Evolutionary conservation across 2,113 vertebrate species (phyloP).

Genomic region (Malurus cyaneus): DNA sequence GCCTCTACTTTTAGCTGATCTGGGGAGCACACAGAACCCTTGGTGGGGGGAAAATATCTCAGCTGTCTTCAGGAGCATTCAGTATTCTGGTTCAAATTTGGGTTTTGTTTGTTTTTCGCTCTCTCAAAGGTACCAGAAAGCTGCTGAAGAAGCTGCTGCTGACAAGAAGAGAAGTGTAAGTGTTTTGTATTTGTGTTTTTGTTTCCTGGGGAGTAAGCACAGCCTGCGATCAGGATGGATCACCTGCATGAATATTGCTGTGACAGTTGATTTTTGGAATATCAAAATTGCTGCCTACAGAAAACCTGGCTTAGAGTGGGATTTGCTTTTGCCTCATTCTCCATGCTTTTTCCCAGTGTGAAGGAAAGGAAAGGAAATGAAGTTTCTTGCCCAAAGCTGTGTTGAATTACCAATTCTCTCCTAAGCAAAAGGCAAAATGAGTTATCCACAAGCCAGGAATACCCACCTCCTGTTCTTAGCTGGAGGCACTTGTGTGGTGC

Average conservation of each 20-base stretch:
- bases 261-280: background rate
- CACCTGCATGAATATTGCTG: background rate
- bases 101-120: background rate
- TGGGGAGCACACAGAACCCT: background rate
- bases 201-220: background rate
- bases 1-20: background rate
- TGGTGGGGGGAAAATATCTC: background rate
- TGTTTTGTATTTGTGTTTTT: constrained; percentile 54
- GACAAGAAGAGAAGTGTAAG: constrained; percentile 79
- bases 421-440: background rate
- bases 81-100: background rate
- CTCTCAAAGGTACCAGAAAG: constrained; percentile 79
- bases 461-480: constrained; percentile 33
- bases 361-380: constrained; percentile 10
- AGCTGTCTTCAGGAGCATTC: background rate
- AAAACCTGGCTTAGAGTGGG: background rate
- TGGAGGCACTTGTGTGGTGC: constrained; percentile 4
- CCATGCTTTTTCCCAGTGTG: background rate
- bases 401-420: constrained; percentile 5
- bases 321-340: background rate
- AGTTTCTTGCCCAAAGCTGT: constrained; percentile 35
- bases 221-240: background rate
- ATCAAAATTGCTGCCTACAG: background rate
- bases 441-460: background rate
- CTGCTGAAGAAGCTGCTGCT: constrained; percentile 77